These are phyloP conservation scores for Zoanthus solanderi DNA, from an alignment of 92 coral and sea anemone species.

Conservation along the genomic window DNA sequence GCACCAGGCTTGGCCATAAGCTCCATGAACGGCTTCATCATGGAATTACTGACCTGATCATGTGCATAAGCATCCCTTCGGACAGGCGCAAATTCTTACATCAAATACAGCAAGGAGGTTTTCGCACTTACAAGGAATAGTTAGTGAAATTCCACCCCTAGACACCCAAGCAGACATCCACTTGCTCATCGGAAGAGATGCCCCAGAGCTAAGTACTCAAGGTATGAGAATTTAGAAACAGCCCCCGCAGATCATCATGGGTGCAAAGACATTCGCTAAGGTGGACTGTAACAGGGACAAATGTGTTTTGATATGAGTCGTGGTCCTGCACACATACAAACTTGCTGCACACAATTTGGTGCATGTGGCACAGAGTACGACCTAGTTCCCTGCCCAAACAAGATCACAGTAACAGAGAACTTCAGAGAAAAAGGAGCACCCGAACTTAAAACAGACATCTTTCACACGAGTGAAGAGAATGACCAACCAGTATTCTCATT, in stretches of 20 bases:
- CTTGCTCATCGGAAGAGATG: constrained; percentile 60
- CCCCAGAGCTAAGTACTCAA: constrained; percentile 49
- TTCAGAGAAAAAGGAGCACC: background rate
- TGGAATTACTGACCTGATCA: constrained; percentile 48
- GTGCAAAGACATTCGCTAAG: constrained; percentile 54
- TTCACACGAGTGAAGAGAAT: constrained; percentile 30
- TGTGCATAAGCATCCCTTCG: constrained; percentile 43
- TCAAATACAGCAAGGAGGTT: constrained; percentile 53
- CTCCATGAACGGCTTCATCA: constrained; percentile 14
- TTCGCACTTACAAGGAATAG: constrained; percentile 41
- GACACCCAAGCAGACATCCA: constrained; percentile 50
- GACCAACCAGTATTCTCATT: constrained; percentile 18
- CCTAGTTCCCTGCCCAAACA: constrained; percentile 37
- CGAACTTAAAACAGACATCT: background rate
- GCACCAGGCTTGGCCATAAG: constrained; percentile 4
- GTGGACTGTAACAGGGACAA: constrained; percentile 43
- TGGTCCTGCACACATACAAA: constrained; percentile 13
- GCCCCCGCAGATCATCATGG: constrained; percentile 65
- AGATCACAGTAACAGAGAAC: constrained; percentile 27
- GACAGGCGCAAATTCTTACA: constrained; percentile 45
- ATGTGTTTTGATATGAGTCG: constrained; percentile 22
- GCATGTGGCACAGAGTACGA: background rate
- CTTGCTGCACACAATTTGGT: constrained; percentile 4
- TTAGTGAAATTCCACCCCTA: constrained; percentile 52
- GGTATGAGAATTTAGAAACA: constrained; percentile 56